phyloP scores from a whole-genome alignment of 2,113 vertebrate species.

The Strix aluco region DNA sequence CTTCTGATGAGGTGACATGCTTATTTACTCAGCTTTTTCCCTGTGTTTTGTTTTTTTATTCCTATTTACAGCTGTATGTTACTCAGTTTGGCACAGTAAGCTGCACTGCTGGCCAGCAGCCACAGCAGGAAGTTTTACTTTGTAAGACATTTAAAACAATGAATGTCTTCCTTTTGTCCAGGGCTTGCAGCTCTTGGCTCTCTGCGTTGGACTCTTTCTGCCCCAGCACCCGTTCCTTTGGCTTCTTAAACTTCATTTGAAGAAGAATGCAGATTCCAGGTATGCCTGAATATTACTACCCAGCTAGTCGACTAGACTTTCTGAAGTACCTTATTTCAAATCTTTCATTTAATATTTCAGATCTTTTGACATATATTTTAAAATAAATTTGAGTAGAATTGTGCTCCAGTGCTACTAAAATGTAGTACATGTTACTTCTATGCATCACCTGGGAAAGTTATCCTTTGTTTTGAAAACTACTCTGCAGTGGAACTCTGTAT shows the following conservation, averaged over 20 bases:
- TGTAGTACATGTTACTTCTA: background rate
- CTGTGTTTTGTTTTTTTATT: background rate
- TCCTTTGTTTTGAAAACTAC: background rate
- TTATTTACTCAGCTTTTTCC: background rate
- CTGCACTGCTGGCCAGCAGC: background rate
- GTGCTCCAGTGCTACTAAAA: background rate
- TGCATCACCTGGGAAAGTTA: background rate
- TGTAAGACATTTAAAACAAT: constrained; percentile 5
- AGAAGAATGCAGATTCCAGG: constrained; percentile 91
- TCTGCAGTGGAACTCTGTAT: background rate
- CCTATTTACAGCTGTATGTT: background rate
- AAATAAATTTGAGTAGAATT: background rate
- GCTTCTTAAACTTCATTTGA: constrained; percentile 91
- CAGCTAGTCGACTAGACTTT: background rate
- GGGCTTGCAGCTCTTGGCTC: constrained; percentile 96
- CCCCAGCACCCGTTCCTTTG: constrained; percentile 94
- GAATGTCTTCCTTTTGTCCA: constrained; percentile 66
- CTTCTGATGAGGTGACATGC: background rate
- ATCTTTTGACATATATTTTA: background rate
- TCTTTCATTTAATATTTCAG: background rate
- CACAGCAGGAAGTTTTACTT: background rate
- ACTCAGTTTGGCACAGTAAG: background rate
- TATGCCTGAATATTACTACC: constrained; percentile 55
- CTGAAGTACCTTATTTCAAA: background rate
- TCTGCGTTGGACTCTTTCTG: constrained; percentile 93